These are phyloP conservation scores for Agapetus fuscipes DNA, from an alignment of 2,888 invertebrate species.

Conservation along the genomic window DNA sequence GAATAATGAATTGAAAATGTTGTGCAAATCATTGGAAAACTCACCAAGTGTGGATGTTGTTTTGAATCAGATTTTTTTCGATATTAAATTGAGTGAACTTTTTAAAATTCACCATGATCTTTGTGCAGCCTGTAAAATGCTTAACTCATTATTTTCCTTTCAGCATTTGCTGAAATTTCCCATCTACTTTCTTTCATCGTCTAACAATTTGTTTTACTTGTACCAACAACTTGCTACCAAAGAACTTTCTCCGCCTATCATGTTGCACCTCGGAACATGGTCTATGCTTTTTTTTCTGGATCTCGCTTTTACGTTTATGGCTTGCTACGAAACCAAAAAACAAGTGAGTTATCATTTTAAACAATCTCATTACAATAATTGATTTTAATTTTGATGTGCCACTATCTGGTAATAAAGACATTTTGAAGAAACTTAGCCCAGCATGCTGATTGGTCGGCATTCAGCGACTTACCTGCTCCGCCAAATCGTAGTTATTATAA, in stretches of 20 bases:
- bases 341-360: background rate
- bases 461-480: too few relatives aligned
- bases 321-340: background rate
- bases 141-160: background rate
- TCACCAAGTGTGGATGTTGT: background rate
- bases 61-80: background rate
- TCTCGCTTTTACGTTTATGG: background rate
- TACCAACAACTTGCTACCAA: too few relatives aligned
- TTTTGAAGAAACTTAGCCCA: too few relatives aligned
- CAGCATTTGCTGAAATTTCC: background rate
- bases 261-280: too few relatives aligned
- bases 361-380: too few relatives aligned
- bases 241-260: too few relatives aligned
- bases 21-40: background rate
- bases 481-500: too few relatives aligned
- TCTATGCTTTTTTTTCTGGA: too few relatives aligned
- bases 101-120: background rate
- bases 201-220: background rate
- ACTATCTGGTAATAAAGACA: too few relatives aligned
- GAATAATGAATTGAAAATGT: background rate
- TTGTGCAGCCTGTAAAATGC: background rate
- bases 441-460: too few relatives aligned
- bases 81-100: background rate
- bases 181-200: background rate
- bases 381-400: too few relatives aligned